Evolutionary conservation across 2,888 invertebrate genomes (phyloP), one percentile per base, ranked within the genome.

Genomic region (Ethmia dodecea): DNA sequence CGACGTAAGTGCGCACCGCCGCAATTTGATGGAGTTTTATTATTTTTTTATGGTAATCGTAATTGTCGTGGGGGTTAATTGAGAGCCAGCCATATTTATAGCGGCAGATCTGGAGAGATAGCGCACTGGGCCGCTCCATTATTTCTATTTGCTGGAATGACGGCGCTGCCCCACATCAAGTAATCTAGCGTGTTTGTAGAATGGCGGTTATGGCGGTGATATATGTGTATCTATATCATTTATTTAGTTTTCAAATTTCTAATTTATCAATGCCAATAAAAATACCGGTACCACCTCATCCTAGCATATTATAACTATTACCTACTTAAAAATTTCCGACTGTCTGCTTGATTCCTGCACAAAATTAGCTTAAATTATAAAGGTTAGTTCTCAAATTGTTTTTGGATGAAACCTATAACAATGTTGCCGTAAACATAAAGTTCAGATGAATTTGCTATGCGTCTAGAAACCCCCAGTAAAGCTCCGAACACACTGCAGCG

Each of bases 11-110:
- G 62, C 55, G 41, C 50, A 45, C 53, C 42, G 55, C 55, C 55
- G 69, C 68, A 71, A 68, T 75, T 74, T 72, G 65, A 60, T 62
- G 59, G 64, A 53, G 62, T 72, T 77, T 78, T 76, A 75, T 78
- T 75, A 63, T 68, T 77, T 69, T 74, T 78, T 76, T 77, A 78
- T 80, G 75, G 68, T 72, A 73, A 78, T 78, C 69, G 61, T 72
- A 75, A 77, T 74, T 73, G 75, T 76, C 71, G 65, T 64, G 61
- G 63, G 58, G 68, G n/a, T 66, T 77, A 76, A 76, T 78, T 69
- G 71, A 72, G 70, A 70, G 63, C 52, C 71, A 65, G 72, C 71
- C 69, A 71, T 73, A 73, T 68, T 72, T 69, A 67, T 64, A 58
- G 60, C 52, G 52, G 60, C 60, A 69, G 77, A 78, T 75, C 61